Evolutionary conservation across 2,797 vertebrate species (phyloP), one percentile per base, ranked within the genome.

Genomic region (Parauchenoglanis punctatus): DNA sequence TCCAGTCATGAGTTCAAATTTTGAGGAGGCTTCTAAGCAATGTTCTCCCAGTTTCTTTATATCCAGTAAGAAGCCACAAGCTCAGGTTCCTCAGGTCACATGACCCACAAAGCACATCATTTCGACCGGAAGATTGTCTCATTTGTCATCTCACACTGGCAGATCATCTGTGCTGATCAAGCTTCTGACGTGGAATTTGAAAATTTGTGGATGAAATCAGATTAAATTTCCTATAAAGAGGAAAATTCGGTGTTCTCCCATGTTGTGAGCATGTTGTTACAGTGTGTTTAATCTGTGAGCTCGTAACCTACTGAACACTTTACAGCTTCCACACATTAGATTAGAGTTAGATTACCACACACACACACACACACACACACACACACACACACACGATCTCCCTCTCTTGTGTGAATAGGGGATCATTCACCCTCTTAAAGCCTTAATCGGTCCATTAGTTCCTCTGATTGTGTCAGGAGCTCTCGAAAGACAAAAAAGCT

Each of bases 391-490:
- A 83, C 61, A 59, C 59, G 17, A 54, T 75, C 73, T 40, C 56
- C 44, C 61, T 28, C 28, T 59, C 18, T n/a, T 67, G 75, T 86
- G 75, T 84, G 63, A 87, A 87, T 83, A 75, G 58, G 84, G 76
- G 87, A 88, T 88, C 84, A 75, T 70, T 84, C 81, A 90, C 91
- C 91, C 86, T 91, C 91, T 91, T 93, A 93, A 91, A 87, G 88
- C 85, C 91, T 81, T 95, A 95, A 96, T 95, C 92, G 63, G 63
- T 92, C n/a, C 94, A 96, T 96, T 94, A 93, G 94, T 91, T 94
- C 92, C 90, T 88, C 85, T 87, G 85, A 91, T 91, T 93, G 92
- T 90, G 92, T 87, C 87, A 86, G 93, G 92, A 93, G 89, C 86
- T 85, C 90, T 88, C 25, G 40, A 88, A 87, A 87, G 52, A 89